A percentile compares a stretch with the other conserved stretches of the same genome.
phyloP scores from a whole-genome alignment of 2,797 vertebrate species.

The Sebastes steindachneri region DNA sequence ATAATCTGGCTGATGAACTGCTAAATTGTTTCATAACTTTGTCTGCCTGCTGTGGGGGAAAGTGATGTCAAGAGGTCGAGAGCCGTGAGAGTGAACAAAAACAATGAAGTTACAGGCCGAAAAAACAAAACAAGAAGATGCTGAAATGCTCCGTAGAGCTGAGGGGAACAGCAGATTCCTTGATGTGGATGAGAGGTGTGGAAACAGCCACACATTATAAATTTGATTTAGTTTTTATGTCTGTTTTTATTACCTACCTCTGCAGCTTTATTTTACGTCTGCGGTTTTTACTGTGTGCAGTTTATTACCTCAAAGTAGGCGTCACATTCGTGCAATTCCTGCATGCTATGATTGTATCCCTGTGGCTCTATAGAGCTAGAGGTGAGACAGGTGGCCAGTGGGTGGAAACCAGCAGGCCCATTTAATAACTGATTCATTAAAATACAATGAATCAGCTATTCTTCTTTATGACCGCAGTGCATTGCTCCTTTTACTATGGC shows the following conservation, averaged over 20 bases:
- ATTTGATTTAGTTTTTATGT: background rate
- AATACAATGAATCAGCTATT: conserved; percentile 7
- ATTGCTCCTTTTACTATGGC: background rate
- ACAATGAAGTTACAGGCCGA: rapidly evolving
- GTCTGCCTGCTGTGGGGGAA: too few relatives aligned
- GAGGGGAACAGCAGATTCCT: background rate
- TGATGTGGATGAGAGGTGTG: background rate
- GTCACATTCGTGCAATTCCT: background rate
- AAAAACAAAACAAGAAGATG: background rate
- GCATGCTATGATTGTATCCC: background rate
- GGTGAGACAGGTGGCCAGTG: background rate
- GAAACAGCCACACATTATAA: background rate
- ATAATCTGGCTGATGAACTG: too few relatives aligned
- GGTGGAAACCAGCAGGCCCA: background rate
- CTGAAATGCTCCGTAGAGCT: background rate
- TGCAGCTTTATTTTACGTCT: background rate
- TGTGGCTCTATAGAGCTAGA: background rate
- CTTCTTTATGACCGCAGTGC: conserved; percentile 1
- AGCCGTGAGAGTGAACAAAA: background rate
- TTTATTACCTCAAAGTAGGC: background rate
- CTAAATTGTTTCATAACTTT: too few relatives aligned
- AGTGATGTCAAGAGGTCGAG: background rate
- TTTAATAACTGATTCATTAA: conserved; percentile 8
- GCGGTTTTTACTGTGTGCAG: background rate
- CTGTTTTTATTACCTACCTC: background rate